Percentiles rank a stretch among this genome's conserved stretches.
Conservation (phyloP, 2,113 vertebrate genomes). For the Hymenochirus boettgeri region DNA sequence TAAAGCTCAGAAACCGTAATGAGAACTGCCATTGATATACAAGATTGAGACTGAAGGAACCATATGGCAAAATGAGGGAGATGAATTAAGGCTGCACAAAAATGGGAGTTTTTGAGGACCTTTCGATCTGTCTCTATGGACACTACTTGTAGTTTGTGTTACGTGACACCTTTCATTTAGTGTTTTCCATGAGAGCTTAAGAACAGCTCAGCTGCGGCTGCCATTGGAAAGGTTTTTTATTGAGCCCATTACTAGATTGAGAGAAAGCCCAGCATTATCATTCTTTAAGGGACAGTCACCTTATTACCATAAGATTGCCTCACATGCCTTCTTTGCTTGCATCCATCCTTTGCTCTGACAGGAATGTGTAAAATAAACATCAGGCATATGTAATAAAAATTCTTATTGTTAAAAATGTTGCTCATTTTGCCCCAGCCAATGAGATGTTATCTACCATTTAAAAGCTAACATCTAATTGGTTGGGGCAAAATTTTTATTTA, state of each 20-base stretch:
- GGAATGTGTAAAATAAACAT: too few species aligned
- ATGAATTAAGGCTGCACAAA: slow-evolving; percentile 17
- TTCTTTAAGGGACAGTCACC: too few species aligned
- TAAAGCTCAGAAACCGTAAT: slow-evolving; percentile 49
- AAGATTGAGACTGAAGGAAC: slow-evolving; percentile 35
- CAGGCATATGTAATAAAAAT: too few species aligned
- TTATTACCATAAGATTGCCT: too few species aligned
- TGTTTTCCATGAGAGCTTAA: background rate
- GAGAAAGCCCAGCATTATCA: background rate
- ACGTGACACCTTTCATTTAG: slow-evolving; percentile 5
- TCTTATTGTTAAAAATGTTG: too few species aligned
- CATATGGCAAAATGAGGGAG: slow-evolving; percentile 48
- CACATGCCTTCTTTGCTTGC: background rate
- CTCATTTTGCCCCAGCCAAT: too few species aligned
- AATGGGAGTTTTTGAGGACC: slow-evolving; percentile 32
- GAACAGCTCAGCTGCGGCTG: background rate
- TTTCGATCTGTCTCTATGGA: slow-evolving; percentile 26
- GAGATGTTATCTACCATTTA: too few species aligned
- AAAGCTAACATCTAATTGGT: too few species aligned
- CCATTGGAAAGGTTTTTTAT: background rate
- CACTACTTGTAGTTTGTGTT: background rate
- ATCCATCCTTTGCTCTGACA: too few species aligned
- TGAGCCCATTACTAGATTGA: background rate
- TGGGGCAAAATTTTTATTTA: too few species aligned
- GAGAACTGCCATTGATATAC: slow-evolving; percentile 44